phyloP scores from a whole-genome alignment of 2,113 vertebrate genomes.

The Thryonomys swinderianus region DNA sequence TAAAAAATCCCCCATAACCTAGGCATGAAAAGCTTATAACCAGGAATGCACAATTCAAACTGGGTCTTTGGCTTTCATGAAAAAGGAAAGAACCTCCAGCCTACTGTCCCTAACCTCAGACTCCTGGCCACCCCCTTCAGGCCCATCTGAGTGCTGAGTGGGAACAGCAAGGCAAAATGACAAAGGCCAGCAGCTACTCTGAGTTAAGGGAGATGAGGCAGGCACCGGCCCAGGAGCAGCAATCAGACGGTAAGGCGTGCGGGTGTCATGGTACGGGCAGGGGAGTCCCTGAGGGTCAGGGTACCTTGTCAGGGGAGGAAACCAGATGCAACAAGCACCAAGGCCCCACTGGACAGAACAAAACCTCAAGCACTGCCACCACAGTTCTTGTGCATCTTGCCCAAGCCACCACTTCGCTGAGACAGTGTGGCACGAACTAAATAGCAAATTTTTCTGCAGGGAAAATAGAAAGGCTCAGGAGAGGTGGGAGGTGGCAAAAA shows the following conservation, averaged over 20 bases:
- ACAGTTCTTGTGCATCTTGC: background rate
- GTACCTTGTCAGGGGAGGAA: background rate
- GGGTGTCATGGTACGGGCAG: background rate
- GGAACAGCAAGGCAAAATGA: background rate
- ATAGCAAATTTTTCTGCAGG: background rate
- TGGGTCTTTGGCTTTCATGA: conserved; percentile 66
- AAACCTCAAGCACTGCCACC: background rate
- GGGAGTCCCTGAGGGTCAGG: background rate
- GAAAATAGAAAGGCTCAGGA: background rate
- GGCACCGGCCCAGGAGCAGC: background rate
- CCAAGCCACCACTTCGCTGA: conserved; percentile 9
- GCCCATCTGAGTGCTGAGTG: background rate
- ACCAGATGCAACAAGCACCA: background rate
- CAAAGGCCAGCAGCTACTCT: background rate
- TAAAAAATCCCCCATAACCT: background rate
- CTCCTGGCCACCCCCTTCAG: background rate
- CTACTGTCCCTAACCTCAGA: background rate
- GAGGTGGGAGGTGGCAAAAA: background rate
- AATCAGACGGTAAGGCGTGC: conserved; percentile 44
- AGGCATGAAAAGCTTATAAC: conserved; percentile 42
- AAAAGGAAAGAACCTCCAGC: background rate
- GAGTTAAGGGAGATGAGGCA: background rate
- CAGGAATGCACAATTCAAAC: conserved; percentile 30
- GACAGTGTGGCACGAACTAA: background rate
- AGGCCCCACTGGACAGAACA: background rate